These are phyloP conservation scores for Bombus difficillimus DNA, from an alignment of 1,140 invertebrate species.

Conservation along the genomic window DNA sequence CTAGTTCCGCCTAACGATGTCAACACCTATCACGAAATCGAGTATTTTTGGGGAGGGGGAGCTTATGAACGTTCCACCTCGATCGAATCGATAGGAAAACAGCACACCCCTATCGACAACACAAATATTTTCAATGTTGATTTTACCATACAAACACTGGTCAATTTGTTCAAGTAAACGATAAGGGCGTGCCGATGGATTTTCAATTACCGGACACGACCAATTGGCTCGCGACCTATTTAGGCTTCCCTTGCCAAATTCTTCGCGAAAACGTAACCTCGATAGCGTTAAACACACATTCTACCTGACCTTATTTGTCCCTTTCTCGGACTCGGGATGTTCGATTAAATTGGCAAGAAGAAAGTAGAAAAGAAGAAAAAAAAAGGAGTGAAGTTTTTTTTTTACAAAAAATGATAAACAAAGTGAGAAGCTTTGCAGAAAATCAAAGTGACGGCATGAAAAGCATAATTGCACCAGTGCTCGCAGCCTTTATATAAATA, in stretches of 20 bases:
- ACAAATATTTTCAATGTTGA: constrained; percentile 15
- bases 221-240: neutral
- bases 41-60: neutral
- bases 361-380: neutral
- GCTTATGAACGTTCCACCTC: neutral
- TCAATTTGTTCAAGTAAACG: neutral
- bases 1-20: neutral
- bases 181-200: constrained; percentile 1
- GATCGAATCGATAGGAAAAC: neutral
- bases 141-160: neutral
- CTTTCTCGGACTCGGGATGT: neutral
- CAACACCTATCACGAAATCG: neutral
- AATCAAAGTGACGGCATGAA: constrained; percentile 9
- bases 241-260: neutral
- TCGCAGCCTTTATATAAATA: neutral
- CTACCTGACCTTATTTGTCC: neutral
- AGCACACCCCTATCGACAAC: neutral
- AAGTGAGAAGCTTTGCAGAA: neutral
- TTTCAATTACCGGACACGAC: constrained; percentile 18
- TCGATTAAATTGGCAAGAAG: neutral
- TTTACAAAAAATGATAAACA: neutral
- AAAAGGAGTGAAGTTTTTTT: neutral
- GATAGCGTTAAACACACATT: neutral
- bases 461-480: neutral
- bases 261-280: neutral